Base-by-base conservation (phyloP, 2,888 invertebrate genomes). In the Capitulum mitella region DNA sequence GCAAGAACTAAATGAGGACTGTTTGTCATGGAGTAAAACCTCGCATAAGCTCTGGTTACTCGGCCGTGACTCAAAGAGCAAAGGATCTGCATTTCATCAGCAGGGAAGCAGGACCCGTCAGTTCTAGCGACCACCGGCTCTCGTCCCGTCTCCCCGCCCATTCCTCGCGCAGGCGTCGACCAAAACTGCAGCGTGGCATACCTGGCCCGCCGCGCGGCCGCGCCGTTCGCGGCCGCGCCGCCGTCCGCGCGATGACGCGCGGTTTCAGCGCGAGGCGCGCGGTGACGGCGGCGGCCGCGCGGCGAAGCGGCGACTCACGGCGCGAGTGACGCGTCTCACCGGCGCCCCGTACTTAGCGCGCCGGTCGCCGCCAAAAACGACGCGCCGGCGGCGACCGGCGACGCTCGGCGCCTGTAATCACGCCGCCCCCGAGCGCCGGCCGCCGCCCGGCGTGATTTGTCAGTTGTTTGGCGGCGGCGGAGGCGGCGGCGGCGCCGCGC, bases 281-380 rank as follows among this genome's bases (percentile, higher is more conserved):
- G 51, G 22, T 51, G 51, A 51, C 58, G 58, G n/a, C 58, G 58
- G n/a, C 58, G 12, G 58, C 22, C 64, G 64, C 64, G 64, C 64
- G 64, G 64, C 64, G 70, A 37, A 12, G 70, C 70, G 70, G 40
- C 70, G 70, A 70, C 40, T 70, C 70, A 70, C 70, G 40, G 40
- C 70, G 70, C 37, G 70, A 64, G 32, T 64, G 64, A 64, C 64
- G 64, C 10, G 29, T 16, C 64, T 5, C 29, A 3, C 58, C 32
- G 64, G 19, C 34, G 2, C 64, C 37, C 70, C 40, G 70, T 40
- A 26, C 34, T 70, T 70, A 70, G 70, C 22, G 19, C 16, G 16
- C 32, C 34, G 34, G 58, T 1, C 40, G 40, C 37, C 70, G 26
- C 37, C 70, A 70, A 70, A 70, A 70, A 70, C 70, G 70, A 26